Evolutionary conservation across 2,113 vertebrate genomes (phyloP).

Genomic region (Grus americana): DNA sequence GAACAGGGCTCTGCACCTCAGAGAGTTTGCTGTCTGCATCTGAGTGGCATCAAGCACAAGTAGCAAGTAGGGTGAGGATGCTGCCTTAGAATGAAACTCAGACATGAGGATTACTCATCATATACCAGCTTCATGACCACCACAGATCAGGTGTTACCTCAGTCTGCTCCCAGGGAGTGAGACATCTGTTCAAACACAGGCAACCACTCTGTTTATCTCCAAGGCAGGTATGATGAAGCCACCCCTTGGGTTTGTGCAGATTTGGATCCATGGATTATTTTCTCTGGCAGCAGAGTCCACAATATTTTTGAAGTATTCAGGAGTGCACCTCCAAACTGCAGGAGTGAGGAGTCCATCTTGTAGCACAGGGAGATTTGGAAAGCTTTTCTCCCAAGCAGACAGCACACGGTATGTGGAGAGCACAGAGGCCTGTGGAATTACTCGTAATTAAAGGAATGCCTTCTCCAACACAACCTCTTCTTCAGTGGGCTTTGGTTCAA

Average conservation of each 20-base stretch:
- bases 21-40: not conserved
- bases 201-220: not conserved
- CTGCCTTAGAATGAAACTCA: not conserved
- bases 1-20: not conserved
- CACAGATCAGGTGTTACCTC: not conserved
- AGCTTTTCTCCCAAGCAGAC: not conserved
- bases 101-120: not conserved
- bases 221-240: not conserved
- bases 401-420: not conserved
- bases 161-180: not conserved
- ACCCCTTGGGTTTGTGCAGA: rapidly evolving
- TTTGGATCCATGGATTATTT: not conserved
- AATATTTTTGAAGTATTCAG: not conserved
- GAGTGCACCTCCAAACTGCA: not conserved
- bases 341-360: not conserved
- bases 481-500: conserved; percentile 49
- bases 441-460: not conserved
- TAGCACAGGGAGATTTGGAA: not conserved
- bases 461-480: conserved; percentile 3
- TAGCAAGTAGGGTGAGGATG: not conserved
- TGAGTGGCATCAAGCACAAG: not conserved
- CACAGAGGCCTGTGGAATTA: not conserved
- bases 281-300: not conserved
- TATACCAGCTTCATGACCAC: too few species aligned
- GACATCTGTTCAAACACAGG: not conserved